Percentiles rank a stretch among this genome's conserved stretches.
These are phyloP conservation scores for Chrysolina oricalcia DNA, from an alignment of 2,888 invertebrate species.

Conservation along the genomic window DNA sequence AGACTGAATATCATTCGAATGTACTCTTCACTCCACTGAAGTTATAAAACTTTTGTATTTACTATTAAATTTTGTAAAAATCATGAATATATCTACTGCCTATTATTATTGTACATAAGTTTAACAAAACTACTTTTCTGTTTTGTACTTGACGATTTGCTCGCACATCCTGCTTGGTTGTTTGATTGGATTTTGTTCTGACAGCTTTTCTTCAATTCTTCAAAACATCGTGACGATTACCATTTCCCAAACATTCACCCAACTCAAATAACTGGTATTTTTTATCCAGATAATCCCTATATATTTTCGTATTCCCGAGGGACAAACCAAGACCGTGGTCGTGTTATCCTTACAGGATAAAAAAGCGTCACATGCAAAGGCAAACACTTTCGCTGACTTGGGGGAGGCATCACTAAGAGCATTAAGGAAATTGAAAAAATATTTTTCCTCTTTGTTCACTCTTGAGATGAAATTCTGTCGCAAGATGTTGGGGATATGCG, in stretches of 20 bases:
- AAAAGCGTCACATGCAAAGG: slow-evolving; percentile 66
- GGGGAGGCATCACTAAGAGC: slow-evolving; percentile 54
- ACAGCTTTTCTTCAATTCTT: background rate
- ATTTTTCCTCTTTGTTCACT: slow-evolving; percentile 56
- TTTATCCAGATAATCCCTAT: slow-evolving; percentile 37
- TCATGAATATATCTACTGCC: too few relatives aligned
- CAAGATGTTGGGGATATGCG: slow-evolving; percentile 19
- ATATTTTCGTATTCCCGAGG: slow-evolving; percentile 37
- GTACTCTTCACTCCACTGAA: too few relatives aligned
- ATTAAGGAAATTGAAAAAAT: slow-evolving; percentile 65
- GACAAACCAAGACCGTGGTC: slow-evolving; percentile 31
- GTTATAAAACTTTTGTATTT: too few relatives aligned
- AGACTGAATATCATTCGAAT: too few relatives aligned
- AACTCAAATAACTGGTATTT: slow-evolving; percentile 41
- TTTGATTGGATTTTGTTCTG: too few relatives aligned
- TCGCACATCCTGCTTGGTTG: too few relatives aligned
- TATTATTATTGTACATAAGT: too few relatives aligned
- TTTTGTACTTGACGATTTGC: too few relatives aligned
- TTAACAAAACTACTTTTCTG: too few relatives aligned
- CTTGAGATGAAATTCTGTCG: slow-evolving; percentile 7
- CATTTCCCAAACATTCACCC: slow-evolving; percentile 41
- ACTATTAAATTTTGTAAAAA: too few relatives aligned
- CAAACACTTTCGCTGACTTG: slow-evolving; percentile 59
- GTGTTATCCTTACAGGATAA: slow-evolving; percentile 56
- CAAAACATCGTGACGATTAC: slow-evolving; percentile 17